Conservation (phyloP, 1,140 invertebrate genomes). For the Bombus sibiricus region DNA sequence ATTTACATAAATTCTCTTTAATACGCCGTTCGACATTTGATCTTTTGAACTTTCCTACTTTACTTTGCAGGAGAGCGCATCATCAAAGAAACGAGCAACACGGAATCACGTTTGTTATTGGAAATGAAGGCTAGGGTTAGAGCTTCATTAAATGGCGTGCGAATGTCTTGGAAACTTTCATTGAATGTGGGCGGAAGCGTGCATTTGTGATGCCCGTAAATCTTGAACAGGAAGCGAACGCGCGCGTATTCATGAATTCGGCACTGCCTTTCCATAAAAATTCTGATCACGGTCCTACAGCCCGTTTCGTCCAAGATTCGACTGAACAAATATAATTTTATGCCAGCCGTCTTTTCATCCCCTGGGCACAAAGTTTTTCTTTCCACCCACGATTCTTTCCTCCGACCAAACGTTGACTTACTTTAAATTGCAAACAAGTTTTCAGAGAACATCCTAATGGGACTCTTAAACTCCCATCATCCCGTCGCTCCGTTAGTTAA, state of each 20-base stretch:
- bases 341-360: neutral
- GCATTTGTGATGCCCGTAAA: slow-evolving; percentile 57
- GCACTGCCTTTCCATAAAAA: slow-evolving; percentile 53
- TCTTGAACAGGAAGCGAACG: slow-evolving; percentile 68
- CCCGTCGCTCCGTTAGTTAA: neutral
- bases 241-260: slow-evolving; percentile 59
- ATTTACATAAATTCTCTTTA: neutral
- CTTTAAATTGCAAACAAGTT: slow-evolving; percentile 23
- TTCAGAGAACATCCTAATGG: neutral
- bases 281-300: slow-evolving; percentile 46
- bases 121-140: slow-evolving; percentile 1
- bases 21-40: neutral
- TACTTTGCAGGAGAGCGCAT: neutral
- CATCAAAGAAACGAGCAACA: neutral
- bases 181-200: slow-evolving; percentile 60
- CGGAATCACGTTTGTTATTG: slow-evolving; percentile 3
- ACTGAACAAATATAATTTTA: slow-evolving; percentile 12
- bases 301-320: slow-evolving; percentile 29
- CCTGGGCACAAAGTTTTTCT: neutral
- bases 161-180: slow-evolving; percentile 47
- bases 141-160: slow-evolving; percentile 45
- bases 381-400: neutral
- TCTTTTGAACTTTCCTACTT: neutral
- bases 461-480: neutral
- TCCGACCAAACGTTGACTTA: neutral